Evolutionary conservation across 2,113 vertebrate genomes (phyloP), one percentile per base, ranked within the genome.

Genomic region (Caretta caretta): DNA sequence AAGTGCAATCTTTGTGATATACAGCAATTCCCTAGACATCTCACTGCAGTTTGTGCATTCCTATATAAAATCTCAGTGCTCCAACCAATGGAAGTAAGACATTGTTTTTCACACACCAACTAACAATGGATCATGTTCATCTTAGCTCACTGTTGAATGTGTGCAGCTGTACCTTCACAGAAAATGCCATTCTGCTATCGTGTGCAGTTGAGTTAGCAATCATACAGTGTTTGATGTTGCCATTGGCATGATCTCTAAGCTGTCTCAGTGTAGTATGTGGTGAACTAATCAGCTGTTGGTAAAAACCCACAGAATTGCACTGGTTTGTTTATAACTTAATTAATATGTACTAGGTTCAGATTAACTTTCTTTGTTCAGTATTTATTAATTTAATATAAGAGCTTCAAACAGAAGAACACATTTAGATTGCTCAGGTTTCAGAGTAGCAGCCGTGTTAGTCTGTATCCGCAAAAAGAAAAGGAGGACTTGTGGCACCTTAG

Each of bases 101-200:
- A 29, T 59, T 59, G 35, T 72, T 72, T 72, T 72, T 38, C n/a
- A 72, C 0, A 0, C 48, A 27, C 3, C 81, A 54, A 9, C 87
- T 83, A 90, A 38, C 54, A 31, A 27, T 35, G 57, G 25, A 3
- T 85, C 1, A 0, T 1, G 0, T 56, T 56, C 35, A 6, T 42
- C 54, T 69, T 42, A 27, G 10, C 31, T 35, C 78, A 50, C 50
- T 4, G 48, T 46, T 83, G 46, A 59, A 1, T 38, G n/a, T 38
- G 65, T 3, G 0, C 50, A 6, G 25, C 2, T 46, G 10, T 4
- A 22, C 0, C 57, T 38, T 53, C 29, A 20, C 62, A 46, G 56
- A 22, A 65, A 16, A 11, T 1, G 1, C 76, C 25, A 19, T 12
- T 0, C 25, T 0, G 14, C 17, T 22, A 1, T 9, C 2, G 0